Conservation (phyloP, 2,113 vertebrate species). For the Myotis yumanensis region DNA sequence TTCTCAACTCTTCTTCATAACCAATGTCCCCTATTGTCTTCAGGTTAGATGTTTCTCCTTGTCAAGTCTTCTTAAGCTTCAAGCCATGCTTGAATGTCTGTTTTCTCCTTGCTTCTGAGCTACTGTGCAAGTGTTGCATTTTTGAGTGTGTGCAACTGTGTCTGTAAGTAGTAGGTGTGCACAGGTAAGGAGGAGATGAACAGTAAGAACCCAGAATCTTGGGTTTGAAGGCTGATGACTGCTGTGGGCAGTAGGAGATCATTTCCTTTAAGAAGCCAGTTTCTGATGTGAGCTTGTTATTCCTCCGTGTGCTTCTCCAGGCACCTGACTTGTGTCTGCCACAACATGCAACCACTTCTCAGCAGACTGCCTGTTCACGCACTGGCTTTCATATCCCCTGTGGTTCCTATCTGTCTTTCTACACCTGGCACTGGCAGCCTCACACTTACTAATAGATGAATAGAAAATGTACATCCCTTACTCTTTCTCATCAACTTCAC, state of each 20-base stretch:
- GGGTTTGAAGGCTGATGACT: neutral
- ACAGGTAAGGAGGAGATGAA: neutral
- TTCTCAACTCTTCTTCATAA: neutral
- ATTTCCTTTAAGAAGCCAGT: neutral
- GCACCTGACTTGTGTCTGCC: neutral
- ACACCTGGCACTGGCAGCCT: neutral
- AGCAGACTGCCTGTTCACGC: neutral
- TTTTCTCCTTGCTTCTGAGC: neutral
- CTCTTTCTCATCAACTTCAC: neutral
- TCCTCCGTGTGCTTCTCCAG: neutral
- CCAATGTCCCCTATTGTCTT: neutral
- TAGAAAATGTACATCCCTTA: neutral
- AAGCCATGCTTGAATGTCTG: neutral
- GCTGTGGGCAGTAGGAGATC: neutral
- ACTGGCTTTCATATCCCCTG: neutral
- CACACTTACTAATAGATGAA: neutral
- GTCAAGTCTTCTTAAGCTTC: neutral
- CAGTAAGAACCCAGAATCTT: neutral
- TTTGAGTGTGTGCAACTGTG: neutral
- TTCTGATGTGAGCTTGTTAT: neutral
- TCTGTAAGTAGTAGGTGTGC: rapidly evolving
- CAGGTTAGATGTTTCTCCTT: neutral
- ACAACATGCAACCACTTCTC: neutral
- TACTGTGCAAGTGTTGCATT: rapidly evolving
- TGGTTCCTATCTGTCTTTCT: neutral